These are phyloP conservation scores for Triplophysa yarkandensis DNA, from an alignment of 2,797 vertebrate genomes.

Conservation along the genomic window DNA sequence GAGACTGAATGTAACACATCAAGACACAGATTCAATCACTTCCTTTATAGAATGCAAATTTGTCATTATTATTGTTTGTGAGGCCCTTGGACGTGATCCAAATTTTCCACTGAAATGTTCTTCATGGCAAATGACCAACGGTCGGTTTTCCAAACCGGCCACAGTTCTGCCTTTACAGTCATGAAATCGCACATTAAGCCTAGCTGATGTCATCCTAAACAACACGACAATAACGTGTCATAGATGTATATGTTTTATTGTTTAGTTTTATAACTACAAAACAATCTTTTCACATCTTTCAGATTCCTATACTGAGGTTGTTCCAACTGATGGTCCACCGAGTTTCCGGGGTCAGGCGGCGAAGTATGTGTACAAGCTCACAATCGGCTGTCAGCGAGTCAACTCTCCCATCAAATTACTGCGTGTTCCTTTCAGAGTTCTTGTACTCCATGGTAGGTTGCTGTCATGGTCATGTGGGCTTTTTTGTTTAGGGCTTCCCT, in stretches of 20 bases:
- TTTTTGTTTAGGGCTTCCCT: neutral
- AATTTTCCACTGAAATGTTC: neutral
- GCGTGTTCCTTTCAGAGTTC: conserved; percentile 93
- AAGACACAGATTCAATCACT: neutral
- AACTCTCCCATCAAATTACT: conserved; percentile 97
- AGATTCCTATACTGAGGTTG: conserved; percentile 93
- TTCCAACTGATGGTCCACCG: conserved; percentile 90
- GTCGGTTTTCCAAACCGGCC: neutral
- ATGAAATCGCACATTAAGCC: neutral
- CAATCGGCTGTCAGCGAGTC: conserved; percentile 96
- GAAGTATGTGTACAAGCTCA: conserved; percentile 97
- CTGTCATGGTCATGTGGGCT: neutral
- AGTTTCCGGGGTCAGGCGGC: conserved; percentile 96
- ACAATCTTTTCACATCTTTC: conserved; percentile 32
- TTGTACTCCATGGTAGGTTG: conserved; percentile 88
- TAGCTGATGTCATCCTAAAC: neutral
- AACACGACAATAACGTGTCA: neutral
- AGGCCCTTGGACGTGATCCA: no score
- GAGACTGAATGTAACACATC: conserved; percentile 51
- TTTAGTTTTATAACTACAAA: neutral
- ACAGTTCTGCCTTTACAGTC: conserved; percentile 12
- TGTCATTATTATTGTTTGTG: neutral
- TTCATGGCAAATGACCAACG: neutral
- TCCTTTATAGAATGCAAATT: neutral
- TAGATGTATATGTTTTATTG: neutral